Base-by-base conservation (phyloP, 2,888 invertebrate genomes). In the Pristionchus japonicus region DNA sequence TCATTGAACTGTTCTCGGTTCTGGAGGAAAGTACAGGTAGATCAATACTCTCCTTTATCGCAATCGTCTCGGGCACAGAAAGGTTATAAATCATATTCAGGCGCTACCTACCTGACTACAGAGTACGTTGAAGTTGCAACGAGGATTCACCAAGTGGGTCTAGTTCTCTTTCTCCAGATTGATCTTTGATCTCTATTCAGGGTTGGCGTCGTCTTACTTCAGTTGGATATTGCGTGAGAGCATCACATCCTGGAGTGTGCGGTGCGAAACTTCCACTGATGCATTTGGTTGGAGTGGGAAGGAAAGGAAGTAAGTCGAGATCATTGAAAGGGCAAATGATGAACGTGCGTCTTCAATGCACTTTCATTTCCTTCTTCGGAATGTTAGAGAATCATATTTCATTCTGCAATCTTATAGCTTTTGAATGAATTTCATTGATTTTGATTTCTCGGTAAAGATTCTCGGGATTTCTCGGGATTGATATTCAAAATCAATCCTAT, bases 231-330 rank as follows among this genome's bases (percentile, higher is more conserved):
- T 87, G 87, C 57, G 87, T 87, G 27, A 31, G 87, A 9, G 23
- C 87, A 27, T 47, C 49, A 27, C 87, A 87, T 80, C 47, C 87
- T 3, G 87, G 87, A 61, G 87, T 87, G 3, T 87, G 87, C 15
- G 87, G 87, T 20, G 87, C 87, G 2, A 23, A 31, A 34, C n/a
- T 27, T 20, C 77, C 77, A 0, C 47, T 87, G 3, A 87, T 87
- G 87, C 77, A 80, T 57, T 77, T 87, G n/a, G 80, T 40, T 17
- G 87, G 77, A 57, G 61, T 40, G 31, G 80, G 80, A 23, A 61
- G 23, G 31, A 80, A 77, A 52, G 87, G 77, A 52, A 77, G 87
- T 87, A 40, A 87, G 87, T 31, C n/a, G 17, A 47, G n/a, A n/a
- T n/a, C n/a, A n/a, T n/a, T n/a, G n/a, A n/a, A n/a, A n/a, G n/a